phyloP scores from a whole-genome alignment of 2,797 vertebrate species.

The Rhinogobio ventralis region DNA sequence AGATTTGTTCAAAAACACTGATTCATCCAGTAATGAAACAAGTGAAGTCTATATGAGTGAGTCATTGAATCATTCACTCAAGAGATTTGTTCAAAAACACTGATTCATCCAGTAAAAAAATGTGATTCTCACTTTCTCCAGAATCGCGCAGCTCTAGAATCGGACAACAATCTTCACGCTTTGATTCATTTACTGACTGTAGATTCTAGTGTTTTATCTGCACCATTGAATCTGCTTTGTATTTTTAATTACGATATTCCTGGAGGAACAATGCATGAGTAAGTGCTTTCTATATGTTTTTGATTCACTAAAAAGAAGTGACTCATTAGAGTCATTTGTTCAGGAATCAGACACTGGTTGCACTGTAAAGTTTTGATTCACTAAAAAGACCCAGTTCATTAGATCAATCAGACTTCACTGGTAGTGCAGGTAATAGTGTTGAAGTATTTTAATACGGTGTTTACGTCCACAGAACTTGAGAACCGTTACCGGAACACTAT shows the following conservation, averaged over 20 bases:
- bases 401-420: too few species aligned
- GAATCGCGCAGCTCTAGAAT: too few species aligned
- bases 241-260: background rate
- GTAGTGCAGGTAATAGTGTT: background rate
- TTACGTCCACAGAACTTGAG: background rate
- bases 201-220: background rate
- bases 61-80: too few species aligned
- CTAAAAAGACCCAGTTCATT: background rate
- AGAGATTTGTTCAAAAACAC: too few species aligned
- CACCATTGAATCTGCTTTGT: accelerated
- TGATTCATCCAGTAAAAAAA: too few species aligned
- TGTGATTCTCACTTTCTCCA: too few species aligned
- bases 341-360: background rate
- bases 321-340: background rate
- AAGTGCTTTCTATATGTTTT: too few species aligned
- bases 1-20: too few species aligned
- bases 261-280: background rate
- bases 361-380: background rate
- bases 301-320: too few species aligned
- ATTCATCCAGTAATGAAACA: too few species aligned
- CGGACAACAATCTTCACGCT: background rate
- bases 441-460: background rate
- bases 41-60: too few species aligned
- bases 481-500: background rate
- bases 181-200: background rate